phyloP scores from a whole-genome alignment of 2,113 vertebrate genomes.

The Ctenodactylus gundi region DNA sequence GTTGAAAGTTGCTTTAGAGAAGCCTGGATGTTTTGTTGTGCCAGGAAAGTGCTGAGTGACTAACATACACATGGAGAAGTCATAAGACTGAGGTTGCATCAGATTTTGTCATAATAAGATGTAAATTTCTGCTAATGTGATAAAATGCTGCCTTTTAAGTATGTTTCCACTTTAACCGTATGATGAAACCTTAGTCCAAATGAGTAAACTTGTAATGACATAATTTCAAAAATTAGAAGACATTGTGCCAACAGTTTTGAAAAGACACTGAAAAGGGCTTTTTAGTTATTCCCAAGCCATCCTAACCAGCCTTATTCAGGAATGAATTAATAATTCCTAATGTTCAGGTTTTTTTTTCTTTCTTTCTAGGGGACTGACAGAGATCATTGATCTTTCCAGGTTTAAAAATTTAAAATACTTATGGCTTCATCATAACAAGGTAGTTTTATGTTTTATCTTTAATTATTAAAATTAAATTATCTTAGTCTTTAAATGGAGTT shows the following conservation, averaged over 20 bases:
- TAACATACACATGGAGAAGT: not conserved
- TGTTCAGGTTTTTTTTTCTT: slow-evolving; percentile 20
- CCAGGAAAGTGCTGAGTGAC: not conserved
- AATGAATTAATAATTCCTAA: slow-evolving; percentile 11
- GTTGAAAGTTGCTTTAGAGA: not conserved
- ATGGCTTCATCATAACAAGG: slow-evolving; percentile 90
- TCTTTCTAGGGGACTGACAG: slow-evolving; percentile 81
- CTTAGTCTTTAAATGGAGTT: slow-evolving; percentile 38
- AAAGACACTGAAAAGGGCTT: not conserved
- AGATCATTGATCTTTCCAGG: slow-evolving; percentile 83
- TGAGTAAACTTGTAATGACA: not conserved
- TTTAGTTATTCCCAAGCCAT: not conserved
- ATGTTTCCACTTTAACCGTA: not conserved
- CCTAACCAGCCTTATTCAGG: not conserved
- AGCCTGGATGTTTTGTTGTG: not conserved
- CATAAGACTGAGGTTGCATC: not conserved
- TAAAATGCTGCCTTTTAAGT: not conserved
- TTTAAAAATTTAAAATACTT: slow-evolving; percentile 85
- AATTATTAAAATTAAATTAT: slow-evolving; percentile 32
- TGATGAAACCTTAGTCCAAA: slow-evolving; percentile 11
- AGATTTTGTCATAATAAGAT: not conserved
- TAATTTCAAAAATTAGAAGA: not conserved
- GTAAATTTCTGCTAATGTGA: not conserved
- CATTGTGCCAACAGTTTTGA: not conserved
- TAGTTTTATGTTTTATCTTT: slow-evolving; percentile 70